Conservation (phyloP, 2,888 invertebrate genomes). For the Criorhina ranunculi region DNA sequence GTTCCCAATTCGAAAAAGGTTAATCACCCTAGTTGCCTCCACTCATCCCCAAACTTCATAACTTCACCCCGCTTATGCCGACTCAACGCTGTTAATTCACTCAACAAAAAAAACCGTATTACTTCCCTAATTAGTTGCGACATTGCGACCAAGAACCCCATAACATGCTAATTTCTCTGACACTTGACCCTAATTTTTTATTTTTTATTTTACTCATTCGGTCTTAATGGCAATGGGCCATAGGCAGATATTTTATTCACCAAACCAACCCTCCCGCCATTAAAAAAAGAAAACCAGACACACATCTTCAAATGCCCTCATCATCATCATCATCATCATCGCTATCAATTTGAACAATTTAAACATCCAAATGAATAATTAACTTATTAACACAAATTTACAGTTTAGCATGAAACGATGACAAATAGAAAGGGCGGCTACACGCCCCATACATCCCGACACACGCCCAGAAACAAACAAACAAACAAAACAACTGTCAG, state of each 20-base stretch:
- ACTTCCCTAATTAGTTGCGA: conserved; percentile 46
- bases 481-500: conserved; percentile 24
- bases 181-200: conserved; percentile 62
- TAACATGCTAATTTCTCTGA: conserved; percentile 31
- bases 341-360: conserved; percentile 72
- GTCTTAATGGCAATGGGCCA: conserved; percentile 34
- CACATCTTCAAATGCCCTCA: conserved; percentile 32
- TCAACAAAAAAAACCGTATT: conserved; percentile 16
- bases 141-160: conserved; percentile 13
- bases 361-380: conserved; percentile 70
- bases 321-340: conserved; percentile 39
- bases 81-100: conserved; percentile 16
- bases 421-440: conserved; percentile 51
- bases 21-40: background rate
- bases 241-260: conserved; percentile 12
- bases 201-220: conserved; percentile 30
- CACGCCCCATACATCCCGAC: too few species aligned
- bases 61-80: conserved; percentile 4
- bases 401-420: conserved; percentile 55
- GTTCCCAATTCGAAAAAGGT: background rate
- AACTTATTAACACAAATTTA: conserved; percentile 73
- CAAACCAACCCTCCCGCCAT: background rate
- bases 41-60: conserved; percentile 2
- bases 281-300: too few species aligned
- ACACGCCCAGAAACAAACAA: conserved; percentile 30